Evolutionary conservation across 2,113 vertebrate genomes (phyloP).

Genomic region (Rhinoderma darwinii): DNA sequence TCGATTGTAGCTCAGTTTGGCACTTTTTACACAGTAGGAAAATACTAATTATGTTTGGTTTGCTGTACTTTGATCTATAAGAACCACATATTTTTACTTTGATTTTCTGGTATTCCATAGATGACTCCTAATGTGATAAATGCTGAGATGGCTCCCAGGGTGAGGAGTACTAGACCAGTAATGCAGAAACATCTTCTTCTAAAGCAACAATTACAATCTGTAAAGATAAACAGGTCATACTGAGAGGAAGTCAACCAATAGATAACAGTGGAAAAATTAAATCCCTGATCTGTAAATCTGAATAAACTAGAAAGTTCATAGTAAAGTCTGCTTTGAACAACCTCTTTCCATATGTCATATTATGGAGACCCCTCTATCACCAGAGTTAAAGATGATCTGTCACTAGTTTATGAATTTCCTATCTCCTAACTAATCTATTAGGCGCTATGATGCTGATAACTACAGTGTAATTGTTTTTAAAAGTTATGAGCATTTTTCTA

Average conservation of each 20-base stretch:
- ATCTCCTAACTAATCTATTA: too few species aligned
- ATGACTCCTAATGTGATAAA: constrained; percentile 50
- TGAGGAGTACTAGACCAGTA: constrained; percentile 43
- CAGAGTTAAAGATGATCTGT: too few species aligned
- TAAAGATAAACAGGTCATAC: background rate
- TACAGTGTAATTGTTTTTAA: too few species aligned
- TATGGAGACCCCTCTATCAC: too few species aligned
- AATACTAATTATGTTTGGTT: background rate
- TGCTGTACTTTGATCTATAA: background rate
- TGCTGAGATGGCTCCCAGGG: constrained; percentile 36
- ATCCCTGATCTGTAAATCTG: too few species aligned
- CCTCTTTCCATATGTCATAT: too few species aligned
- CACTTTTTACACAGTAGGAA: background rate
- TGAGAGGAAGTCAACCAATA: background rate
- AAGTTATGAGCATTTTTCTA: too few species aligned
- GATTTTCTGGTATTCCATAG: constrained; percentile 55
- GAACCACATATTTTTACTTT: background rate
- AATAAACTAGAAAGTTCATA: too few species aligned
- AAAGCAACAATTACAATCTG: constrained; percentile 30
- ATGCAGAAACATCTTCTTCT: constrained; percentile 46
- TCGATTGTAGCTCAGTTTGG: background rate
- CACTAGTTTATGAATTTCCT: too few species aligned
- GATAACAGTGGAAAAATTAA: background rate
- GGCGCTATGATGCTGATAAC: too few species aligned
- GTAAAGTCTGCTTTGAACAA: too few species aligned